These are phyloP conservation scores for Gymnogyps californianus DNA, from an alignment of 2,113 vertebrate species.

Conservation along the genomic window DNA sequence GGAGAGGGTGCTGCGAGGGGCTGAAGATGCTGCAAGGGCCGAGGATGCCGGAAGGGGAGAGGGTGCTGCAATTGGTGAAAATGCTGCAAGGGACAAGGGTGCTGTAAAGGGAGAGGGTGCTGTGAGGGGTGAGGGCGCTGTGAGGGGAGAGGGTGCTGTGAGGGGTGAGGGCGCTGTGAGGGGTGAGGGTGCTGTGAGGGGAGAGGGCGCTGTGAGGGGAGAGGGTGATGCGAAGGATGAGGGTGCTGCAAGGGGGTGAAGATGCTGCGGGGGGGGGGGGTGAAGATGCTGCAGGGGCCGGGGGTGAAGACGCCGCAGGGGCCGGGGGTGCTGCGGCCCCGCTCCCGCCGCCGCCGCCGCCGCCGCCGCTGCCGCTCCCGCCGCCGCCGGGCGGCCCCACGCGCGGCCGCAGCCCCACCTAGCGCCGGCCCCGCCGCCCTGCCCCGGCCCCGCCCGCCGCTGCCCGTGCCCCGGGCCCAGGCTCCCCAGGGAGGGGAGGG, in stretches of 20 bases:
- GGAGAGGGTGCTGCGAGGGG: not conserved
- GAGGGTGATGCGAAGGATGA: too few species aligned
- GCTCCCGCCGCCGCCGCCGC: too few species aligned
- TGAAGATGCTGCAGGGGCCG: too few species aligned
- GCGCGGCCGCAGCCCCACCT: not conserved
- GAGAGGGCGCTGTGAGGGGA: not conserved
- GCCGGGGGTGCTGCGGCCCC: not conserved
- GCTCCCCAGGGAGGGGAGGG: too few species aligned
- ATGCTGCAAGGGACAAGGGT: too few species aligned
- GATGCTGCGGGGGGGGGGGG: too few species aligned
- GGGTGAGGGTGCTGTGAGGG: too few species aligned
- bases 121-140: too few species aligned
- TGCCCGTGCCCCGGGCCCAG: too few species aligned
- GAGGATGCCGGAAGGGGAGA: not conserved
- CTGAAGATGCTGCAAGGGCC: not conserved
- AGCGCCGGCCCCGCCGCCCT: not conserved
- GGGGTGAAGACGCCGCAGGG: not conserved
- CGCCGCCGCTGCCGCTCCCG: too few species aligned
- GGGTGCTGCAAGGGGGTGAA: too few species aligned
- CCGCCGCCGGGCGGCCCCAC: not conserved
- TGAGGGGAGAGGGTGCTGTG: fast-evolving
- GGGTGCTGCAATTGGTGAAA: too few species aligned
- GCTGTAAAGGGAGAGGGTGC: fast-evolving
- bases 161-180: fast-evolving
- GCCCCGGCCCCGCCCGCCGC: not conserved